Conservation (phyloP, 2,797 vertebrate genomes). For the Phalanger gymnotis region DNA sequence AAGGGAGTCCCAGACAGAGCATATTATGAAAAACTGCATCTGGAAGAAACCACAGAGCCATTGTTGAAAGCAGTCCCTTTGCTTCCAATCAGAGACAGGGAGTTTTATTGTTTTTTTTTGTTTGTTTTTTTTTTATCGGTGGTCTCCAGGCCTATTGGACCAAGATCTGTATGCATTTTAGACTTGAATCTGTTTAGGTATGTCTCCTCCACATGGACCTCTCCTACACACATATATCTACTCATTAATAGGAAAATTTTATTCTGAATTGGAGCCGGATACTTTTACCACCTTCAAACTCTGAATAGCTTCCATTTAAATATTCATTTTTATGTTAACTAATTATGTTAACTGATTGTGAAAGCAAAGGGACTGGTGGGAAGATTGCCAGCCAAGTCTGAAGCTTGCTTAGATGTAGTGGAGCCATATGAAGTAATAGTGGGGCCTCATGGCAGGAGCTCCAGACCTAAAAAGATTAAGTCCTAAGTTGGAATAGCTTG, state of each 20-base stretch:
- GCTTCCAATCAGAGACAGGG: background rate
- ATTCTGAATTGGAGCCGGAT: constrained; percentile 25
- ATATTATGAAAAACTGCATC: constrained; percentile 45
- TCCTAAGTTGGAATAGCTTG: background rate
- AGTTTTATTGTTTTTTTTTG: background rate
- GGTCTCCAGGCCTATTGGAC: background rate
- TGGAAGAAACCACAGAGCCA: constrained; percentile 25
- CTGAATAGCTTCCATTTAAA: background rate
- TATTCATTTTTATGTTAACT: background rate
- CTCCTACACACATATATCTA: constrained; percentile 13
- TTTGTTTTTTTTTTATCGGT: too few species aligned
- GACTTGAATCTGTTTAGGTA: constrained; percentile 52
- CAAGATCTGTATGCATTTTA: constrained; percentile 55
- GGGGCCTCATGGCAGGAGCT: background rate
- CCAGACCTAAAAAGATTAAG: background rate
- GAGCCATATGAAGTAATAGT: background rate
- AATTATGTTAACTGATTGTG: background rate
- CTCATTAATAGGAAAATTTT: constrained; percentile 24
- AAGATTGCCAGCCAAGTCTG: background rate
- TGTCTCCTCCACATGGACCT: constrained; percentile 58
- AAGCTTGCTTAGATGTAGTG: background rate
- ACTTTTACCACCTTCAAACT: background rate
- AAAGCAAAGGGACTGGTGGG: background rate
- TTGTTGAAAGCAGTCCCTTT: background rate
- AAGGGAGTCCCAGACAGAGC: constrained; percentile 18